These are phyloP conservation scores for Macquaria australasica DNA, from an alignment of 2,113 vertebrate genomes.

Conservation along the genomic window DNA sequence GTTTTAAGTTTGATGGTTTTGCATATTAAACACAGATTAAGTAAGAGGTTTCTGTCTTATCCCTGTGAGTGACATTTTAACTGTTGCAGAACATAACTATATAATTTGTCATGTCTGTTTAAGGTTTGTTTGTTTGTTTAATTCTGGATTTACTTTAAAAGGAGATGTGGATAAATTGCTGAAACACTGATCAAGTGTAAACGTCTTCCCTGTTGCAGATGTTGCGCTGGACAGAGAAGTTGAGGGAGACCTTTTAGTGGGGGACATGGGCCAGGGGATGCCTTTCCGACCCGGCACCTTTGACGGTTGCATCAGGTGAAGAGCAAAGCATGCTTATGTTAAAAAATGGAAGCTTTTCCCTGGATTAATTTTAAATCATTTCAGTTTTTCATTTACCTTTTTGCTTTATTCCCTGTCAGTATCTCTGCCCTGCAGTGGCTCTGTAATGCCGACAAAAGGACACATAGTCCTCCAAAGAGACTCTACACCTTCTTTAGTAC, in stretches of 20 bases:
- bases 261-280: slow-evolving; percentile 93
- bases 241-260: slow-evolving; percentile 92
- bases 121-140: not conserved
- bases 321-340: not conserved
- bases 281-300: slow-evolving; percentile 93
- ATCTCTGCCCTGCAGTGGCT: slow-evolving; percentile 99
- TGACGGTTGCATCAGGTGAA: slow-evolving; percentile 96
- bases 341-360: not conserved
- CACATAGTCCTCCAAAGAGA: slow-evolving; percentile 91
- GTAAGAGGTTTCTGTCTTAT: not conserved
- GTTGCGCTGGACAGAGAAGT: slow-evolving; percentile 93
- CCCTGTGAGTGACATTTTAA: not conserved
- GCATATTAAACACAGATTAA: not conserved
- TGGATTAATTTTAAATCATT: not conserved
- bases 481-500: slow-evolving; percentile 93
- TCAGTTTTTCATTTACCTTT: not conserved
- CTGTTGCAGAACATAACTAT: not conserved
- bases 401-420: slow-evolving; percentile 72
- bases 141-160: not conserved
- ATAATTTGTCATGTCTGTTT: not conserved
- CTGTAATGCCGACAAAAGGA: slow-evolving; percentile 95
- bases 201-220: slow-evolving; percentile 78
- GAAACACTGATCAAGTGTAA: not conserved
- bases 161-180: not conserved
- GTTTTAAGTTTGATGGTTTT: too few relatives aligned